Evolutionary conservation across 2,113 vertebrate genomes (phyloP).

Genomic region (Gasterosteus nipponicus): DNA sequence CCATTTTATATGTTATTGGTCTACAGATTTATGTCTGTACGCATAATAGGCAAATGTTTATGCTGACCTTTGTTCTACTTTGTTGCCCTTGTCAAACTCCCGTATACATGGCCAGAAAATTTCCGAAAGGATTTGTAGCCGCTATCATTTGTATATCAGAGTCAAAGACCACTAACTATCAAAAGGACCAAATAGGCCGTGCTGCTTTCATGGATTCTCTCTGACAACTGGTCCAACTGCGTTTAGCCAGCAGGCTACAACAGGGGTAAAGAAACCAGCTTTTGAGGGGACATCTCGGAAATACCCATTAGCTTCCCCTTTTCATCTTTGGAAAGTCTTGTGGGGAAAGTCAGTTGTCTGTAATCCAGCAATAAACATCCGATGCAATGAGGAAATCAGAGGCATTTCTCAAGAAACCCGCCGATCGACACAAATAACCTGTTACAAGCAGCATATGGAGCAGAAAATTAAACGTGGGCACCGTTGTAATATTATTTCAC

Average conservation of each 20-base stretch:
- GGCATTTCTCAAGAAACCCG: slow-evolving; percentile 3
- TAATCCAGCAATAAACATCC: slow-evolving; percentile 32
- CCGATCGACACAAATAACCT: background rate
- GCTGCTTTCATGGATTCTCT: background rate
- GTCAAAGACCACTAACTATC: slow-evolving; percentile 9
- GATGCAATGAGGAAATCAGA: background rate
- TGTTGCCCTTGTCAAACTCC: background rate
- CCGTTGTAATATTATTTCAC: background rate
- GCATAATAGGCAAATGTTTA: no score
- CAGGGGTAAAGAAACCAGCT: slow-evolving; percentile 2
- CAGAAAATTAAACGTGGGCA: background rate
- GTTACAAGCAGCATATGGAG: background rate
- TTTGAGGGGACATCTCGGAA: slow-evolving; percentile 1
- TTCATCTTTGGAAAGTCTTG: slow-evolving; percentile 19
- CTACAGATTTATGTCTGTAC: no score
- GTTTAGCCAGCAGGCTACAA: background rate
- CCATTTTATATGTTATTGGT: no score
- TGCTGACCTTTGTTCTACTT: no score
- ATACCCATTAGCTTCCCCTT: slow-evolving; percentile 43
- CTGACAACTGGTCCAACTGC: background rate
- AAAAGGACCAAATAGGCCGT: background rate
- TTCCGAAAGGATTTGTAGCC: background rate
- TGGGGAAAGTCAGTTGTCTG: slow-evolving; percentile 17
- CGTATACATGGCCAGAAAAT: background rate
- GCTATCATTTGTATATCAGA: background rate